Evolutionary conservation across 1,140 invertebrate genomes (phyloP).

Genomic region (Heterodera schachtii): DNA sequence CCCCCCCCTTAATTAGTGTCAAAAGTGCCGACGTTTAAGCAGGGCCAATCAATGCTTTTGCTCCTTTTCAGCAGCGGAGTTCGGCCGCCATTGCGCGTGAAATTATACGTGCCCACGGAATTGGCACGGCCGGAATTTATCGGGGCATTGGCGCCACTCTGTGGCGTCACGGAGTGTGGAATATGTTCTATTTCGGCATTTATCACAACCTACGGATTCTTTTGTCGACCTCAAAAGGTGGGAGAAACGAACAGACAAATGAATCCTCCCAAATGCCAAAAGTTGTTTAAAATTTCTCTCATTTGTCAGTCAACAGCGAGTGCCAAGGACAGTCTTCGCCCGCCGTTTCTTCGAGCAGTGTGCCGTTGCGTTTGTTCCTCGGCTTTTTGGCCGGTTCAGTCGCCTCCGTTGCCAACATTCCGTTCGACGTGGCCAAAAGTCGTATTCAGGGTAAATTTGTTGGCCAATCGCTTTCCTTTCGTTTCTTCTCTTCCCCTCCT

Average conservation of each 20-base stretch:
- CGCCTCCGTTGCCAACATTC: conserved; percentile 85
- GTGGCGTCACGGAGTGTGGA: conserved; percentile 82
- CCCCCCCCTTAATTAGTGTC: not conserved
- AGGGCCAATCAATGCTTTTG: not conserved
- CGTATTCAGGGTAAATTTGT: conserved; percentile 75
- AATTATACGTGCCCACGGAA: conserved; percentile 76
- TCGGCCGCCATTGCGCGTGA: conserved; percentile 78
- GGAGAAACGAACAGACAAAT: conserved; percentile 65
- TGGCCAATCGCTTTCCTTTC: not conserved
- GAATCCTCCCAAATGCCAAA: not conserved
- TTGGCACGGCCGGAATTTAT: conserved; percentile 79
- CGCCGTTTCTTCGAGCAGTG: conserved; percentile 68
- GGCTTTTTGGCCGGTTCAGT: conserved; percentile 82
- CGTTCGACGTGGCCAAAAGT: conserved; percentile 92
- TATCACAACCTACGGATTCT: conserved; percentile 84
- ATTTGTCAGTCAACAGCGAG: conserved; percentile 70
- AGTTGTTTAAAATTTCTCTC: too few relatives aligned
- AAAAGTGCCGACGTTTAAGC: not conserved
- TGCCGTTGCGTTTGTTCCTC: conserved; percentile 76
- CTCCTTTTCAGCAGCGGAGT: conserved; percentile 71
- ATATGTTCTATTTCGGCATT: conserved; percentile 89
- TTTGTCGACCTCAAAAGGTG: conserved; percentile 70
- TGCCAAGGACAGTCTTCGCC: conserved; percentile 33
- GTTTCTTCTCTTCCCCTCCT: not conserved
- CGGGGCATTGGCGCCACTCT: conserved; percentile 86